Percentiles rank a stretch among this genome's conserved stretches.
Evolutionary conservation across 2,888 invertebrate species (phyloP).

Genomic region (Caenorhabditis angaria): DNA sequence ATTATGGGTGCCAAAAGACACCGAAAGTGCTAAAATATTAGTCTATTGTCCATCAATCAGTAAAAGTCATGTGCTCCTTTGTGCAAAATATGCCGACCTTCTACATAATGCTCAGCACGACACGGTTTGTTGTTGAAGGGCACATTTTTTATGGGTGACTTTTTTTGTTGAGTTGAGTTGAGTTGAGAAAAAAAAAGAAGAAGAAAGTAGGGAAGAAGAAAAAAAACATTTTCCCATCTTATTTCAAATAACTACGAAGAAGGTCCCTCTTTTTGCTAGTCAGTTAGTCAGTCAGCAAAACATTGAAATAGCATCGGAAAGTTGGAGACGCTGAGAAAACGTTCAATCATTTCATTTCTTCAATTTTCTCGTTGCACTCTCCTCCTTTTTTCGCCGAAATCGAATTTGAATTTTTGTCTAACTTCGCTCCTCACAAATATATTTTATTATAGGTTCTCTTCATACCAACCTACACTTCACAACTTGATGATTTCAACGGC

Average conservation of each 20-base stretch:
- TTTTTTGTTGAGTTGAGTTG: background rate
- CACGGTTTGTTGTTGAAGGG: conserved; percentile 30
- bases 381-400: background rate
- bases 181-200: background rate
- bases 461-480: conserved; percentile 29
- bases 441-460: conserved; percentile 39
- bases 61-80: conserved; percentile 44
- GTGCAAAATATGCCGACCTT: conserved; percentile 42
- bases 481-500: conserved; percentile 29
- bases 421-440: no score
- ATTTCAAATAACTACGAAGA: background rate
- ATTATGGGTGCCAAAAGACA: background rate
- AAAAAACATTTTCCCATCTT: background rate
- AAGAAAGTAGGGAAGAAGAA: background rate
- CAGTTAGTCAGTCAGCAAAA: background rate
- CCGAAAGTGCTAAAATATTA: conserved; percentile 35
- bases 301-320: background rate
- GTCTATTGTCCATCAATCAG: conserved; percentile 47
- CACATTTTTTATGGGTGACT: background rate
- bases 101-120: conserved; percentile 42
- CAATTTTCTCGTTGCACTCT: background rate
- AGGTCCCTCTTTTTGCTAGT: background rate
- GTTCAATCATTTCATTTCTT: conserved; percentile 6
- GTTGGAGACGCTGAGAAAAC: background rate
- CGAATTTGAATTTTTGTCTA: conserved; percentile 3